Conservation (phyloP, 1,140 invertebrate genomes). For the Laodelphax striatellus region DNA sequence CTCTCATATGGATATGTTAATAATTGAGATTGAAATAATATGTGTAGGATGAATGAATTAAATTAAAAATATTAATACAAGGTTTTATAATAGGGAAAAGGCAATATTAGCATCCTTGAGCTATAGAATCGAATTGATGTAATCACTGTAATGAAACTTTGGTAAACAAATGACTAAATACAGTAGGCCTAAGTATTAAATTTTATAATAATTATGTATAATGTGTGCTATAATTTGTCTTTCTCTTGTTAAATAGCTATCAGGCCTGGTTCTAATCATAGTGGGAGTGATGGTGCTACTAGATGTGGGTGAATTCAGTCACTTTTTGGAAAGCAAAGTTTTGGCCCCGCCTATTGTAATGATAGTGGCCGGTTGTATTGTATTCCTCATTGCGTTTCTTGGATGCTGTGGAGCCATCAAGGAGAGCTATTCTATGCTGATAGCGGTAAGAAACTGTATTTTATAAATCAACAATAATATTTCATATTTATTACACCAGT, state of each 20-base stretch:
- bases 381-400: slow-evolving; percentile 55
- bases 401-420: slow-evolving; percentile 65
- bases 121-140: too few relatives aligned
- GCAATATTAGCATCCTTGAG: too few relatives aligned
- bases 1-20: too few relatives aligned
- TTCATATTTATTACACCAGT: too few relatives aligned
- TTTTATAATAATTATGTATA: background rate
- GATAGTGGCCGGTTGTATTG: slow-evolving; percentile 50
- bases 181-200: too few relatives aligned
- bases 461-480: too few relatives aligned
- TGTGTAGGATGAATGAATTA: too few relatives aligned
- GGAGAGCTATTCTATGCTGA: slow-evolving; percentile 51
- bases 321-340: slow-evolving; percentile 45
- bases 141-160: too few relatives aligned
- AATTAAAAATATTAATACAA: too few relatives aligned
- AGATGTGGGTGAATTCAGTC: slow-evolving; percentile 41
- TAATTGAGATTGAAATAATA: too few relatives aligned
- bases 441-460: slow-evolving; percentile 36
- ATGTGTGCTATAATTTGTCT: slow-evolving; percentile 1
- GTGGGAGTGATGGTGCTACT: slow-evolving; percentile 42
- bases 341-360: slow-evolving; percentile 47
- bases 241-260: slow-evolving; percentile 35
- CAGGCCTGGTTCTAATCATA: slow-evolving; percentile 45
- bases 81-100: too few relatives aligned
- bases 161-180: too few relatives aligned